Evolutionary conservation across 2,888 invertebrate species (phyloP).

Genomic region (Erebia epiphron): DNA sequence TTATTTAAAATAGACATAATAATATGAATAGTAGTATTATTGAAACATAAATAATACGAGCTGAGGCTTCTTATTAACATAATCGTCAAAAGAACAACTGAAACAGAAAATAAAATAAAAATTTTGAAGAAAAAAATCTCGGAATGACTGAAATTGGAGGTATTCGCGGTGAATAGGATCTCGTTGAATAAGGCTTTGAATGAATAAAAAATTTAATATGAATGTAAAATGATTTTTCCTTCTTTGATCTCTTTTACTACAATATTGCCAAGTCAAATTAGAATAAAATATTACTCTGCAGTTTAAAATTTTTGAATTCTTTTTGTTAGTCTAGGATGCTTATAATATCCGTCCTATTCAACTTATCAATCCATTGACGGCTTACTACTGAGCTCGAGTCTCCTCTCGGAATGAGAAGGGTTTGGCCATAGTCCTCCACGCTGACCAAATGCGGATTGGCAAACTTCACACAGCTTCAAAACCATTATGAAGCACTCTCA

Average conservation of each 20-base stretch:
- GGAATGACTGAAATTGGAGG: constrained; percentile 12
- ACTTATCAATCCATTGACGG: too few species aligned
- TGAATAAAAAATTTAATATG: constrained; percentile 38
- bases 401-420: too few species aligned
- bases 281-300: constrained; percentile 10
- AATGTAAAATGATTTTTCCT: constrained; percentile 35
- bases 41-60: neutral
- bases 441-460: too few species aligned
- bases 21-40: too few species aligned
- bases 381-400: too few species aligned
- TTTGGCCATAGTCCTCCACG: too few species aligned
- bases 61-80: neutral
- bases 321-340: neutral
- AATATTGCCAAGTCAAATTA: constrained; percentile 34
- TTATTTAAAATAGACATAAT: neutral
- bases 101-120: constrained; percentile 17
- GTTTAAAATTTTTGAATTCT: neutral
- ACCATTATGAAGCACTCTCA: too few species aligned
- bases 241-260: constrained; percentile 34
- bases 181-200: constrained; percentile 28
- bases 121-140: neutral
- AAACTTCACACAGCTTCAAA: too few species aligned
- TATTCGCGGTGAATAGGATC: constrained; percentile 18
- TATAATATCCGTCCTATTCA: neutral
- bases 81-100: constrained; percentile 12